These are phyloP conservation scores for Ornithorhynchus anatinus DNA, from an alignment of 2,113 vertebrate species.

Conservation along the genomic window DNA sequence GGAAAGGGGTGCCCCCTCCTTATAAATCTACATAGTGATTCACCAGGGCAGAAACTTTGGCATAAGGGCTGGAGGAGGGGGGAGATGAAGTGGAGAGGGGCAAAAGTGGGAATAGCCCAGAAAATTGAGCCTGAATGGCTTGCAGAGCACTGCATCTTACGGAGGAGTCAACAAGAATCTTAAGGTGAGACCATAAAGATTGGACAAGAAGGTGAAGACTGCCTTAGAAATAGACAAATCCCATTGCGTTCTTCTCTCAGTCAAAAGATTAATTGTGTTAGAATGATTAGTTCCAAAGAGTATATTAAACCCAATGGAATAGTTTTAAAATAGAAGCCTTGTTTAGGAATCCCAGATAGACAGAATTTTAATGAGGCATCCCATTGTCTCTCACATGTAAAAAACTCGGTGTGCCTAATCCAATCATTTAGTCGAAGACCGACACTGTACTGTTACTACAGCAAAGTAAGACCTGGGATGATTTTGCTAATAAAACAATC, in stretches of 20 bases:
- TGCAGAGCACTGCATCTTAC: accelerated
- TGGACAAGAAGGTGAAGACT: background rate
- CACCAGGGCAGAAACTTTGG: too few species aligned
- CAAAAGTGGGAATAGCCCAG: too few species aligned
- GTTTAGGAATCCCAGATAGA: slow-evolving; percentile 38
- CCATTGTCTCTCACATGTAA: slow-evolving; percentile 39
- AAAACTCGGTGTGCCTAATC: slow-evolving; percentile 45
- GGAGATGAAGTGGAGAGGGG: too few species aligned
- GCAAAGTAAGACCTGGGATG: slow-evolving; percentile 31
- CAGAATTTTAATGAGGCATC: slow-evolving; percentile 40
- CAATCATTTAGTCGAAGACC: slow-evolving; percentile 53
- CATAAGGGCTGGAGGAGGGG: too few species aligned
- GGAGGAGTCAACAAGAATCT: background rate
- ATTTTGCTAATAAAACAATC: slow-evolving; percentile 51
- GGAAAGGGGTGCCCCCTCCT: too few species aligned
- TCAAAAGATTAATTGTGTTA: slow-evolving; percentile 19
- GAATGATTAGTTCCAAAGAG: slow-evolving; percentile 34
- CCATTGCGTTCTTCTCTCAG: background rate
- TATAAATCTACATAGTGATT: too few species aligned
- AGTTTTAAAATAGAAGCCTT: slow-evolving; percentile 50
- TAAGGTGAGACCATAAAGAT: background rate
- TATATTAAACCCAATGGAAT: slow-evolving; percentile 34
- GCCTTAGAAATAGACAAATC: slow-evolving; percentile 5
- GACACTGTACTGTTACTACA: background rate
- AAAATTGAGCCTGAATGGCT: too few species aligned